These are phyloP conservation scores for Leptura quadrifasciata DNA, from an alignment of 2,888 invertebrate genomes.

Conservation along the genomic window DNA sequence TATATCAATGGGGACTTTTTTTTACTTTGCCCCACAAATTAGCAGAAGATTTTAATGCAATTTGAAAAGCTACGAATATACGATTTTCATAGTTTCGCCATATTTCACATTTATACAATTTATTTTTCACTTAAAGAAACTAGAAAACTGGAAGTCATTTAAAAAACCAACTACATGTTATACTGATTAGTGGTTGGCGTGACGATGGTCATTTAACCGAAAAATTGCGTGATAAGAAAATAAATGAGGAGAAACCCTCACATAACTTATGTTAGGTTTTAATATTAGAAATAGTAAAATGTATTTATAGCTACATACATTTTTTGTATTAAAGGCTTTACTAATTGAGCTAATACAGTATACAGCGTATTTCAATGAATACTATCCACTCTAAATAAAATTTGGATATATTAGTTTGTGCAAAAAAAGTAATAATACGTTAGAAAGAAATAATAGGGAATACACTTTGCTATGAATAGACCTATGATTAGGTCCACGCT, in stretches of 20 bases:
- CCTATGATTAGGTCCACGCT: too few species aligned
- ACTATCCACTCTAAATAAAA: too few species aligned
- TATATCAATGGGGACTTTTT: too few species aligned
- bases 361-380: too few species aligned
- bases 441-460: too few species aligned
- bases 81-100: background rate
- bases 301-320: background rate
- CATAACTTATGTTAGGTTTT: background rate
- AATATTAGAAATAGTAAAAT: slow-evolving; percentile 1
- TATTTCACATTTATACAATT: background rate
- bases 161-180: slow-evolving; percentile 2
- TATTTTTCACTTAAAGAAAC: slow-evolving; percentile 21
- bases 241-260: slow-evolving; percentile 9
- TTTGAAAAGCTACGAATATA: too few species aligned
- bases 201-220: slow-evolving; percentile 1
- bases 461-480: too few species aligned
- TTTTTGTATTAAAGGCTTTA: background rate
- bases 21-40: too few species aligned
- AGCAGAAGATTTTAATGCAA: too few species aligned
- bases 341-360: background rate
- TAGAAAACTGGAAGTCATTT: slow-evolving; percentile 3
- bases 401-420: too few species aligned
- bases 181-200: slow-evolving; percentile 23
- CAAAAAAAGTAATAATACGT: too few species aligned
- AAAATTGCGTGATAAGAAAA: slow-evolving; percentile 18